Base-by-base conservation (phyloP, 64 coral and sea anemone genomes). In the Porites australiensis region DNA sequence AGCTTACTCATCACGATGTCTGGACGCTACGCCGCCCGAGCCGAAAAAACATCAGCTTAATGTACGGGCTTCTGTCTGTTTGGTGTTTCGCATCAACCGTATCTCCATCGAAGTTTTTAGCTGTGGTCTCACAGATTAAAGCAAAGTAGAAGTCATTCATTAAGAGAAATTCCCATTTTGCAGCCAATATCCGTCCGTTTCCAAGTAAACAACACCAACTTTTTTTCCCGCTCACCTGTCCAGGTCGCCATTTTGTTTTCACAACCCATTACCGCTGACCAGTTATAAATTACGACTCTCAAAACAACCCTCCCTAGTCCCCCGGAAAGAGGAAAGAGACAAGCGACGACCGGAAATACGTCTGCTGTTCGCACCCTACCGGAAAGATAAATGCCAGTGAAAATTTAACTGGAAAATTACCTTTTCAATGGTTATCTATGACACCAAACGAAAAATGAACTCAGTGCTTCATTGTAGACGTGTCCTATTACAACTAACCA, bases 171-270 rank as follows among this genome's bases (percentile, higher is more conserved):
- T 59, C 13, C 58, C 18, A 58, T 79, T 23, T 79, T 79, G 50
- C 19, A 55, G 20, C 19, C 18, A 79, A 54, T 79, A 27, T 22
- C 58, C 12, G 18, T 59, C n/a, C 20, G 77, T 79, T 58, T 79
- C 77, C 53, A 79, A 51, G 77, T 54, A 79, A 79, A 79, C 77
- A 79, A 5, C 60, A 63, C 60, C 60, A 16, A 10, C 27, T 37
- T 20, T 19, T 75, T 75, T 75, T 75, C 45, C 13, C 79, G 79
- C 79, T 58, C 79, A 82, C 54, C 60, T 82, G 58, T 47, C 8
- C 47, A 14, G 14, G 9, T 46, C 44, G 45, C 72, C 72, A 75
- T 75, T 46, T 65, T 65, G 59, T 82, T 82, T 82, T 82, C 37
- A 8, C 47, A 37, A 71, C n/a, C 13, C 71, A 44, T 4, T 14